Evolutionary conservation across 2,113 vertebrate species (phyloP).

Genomic region (Mustela nigripes): DNA sequence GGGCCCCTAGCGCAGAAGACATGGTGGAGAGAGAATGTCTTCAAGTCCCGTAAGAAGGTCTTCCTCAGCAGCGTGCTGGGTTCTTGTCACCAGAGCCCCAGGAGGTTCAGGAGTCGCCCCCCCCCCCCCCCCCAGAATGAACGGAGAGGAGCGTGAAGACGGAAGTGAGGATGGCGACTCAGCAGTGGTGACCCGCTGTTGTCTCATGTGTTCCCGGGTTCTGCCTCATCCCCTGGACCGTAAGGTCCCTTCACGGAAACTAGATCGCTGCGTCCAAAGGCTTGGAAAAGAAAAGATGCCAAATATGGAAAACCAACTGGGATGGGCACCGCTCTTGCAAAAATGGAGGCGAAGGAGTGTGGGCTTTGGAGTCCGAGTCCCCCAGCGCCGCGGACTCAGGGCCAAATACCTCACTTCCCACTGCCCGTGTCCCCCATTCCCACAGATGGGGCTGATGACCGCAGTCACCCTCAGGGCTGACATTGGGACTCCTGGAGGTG

Average conservation of each 20-base stretch:
- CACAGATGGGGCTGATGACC: not conserved
- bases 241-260: not conserved
- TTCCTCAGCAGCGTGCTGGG: not conserved
- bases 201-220: not conserved
- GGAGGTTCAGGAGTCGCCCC: not conserved
- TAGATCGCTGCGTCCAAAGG: not conserved
- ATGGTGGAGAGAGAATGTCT: not conserved
- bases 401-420: not conserved
- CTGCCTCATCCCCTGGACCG: not conserved
- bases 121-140: not conserved
- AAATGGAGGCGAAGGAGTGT: not conserved
- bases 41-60: not conserved
- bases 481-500: not conserved
- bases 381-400: not conserved
- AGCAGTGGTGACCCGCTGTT: accelerated
- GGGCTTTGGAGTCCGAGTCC: not conserved
- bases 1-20: not conserved
- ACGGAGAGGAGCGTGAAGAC: not conserved
- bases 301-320: not conserved
- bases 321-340: not conserved
- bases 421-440: not conserved
- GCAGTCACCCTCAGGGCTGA: not conserved
- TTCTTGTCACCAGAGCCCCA: too few relatives aligned
- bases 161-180: not conserved
- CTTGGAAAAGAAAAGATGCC: not conserved